Percentiles rank a stretch among this genome's conserved stretches.
Evolutionary conservation across 2,888 invertebrate species (phyloP).

Genomic region (Pyrrhopygopsis socrates): DNA sequence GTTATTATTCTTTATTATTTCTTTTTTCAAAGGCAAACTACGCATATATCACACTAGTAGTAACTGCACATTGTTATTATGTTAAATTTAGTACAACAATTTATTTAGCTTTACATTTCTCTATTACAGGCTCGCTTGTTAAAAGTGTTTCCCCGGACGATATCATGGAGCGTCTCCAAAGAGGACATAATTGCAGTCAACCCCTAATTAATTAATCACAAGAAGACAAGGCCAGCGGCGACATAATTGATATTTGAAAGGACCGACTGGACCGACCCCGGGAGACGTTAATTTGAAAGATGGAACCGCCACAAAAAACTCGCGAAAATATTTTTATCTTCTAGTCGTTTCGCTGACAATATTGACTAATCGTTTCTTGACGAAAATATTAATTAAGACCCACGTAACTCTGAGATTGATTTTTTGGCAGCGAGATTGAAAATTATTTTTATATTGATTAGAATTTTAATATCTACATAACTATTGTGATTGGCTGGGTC

Average conservation of each 20-base stretch:
- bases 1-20: too few relatives aligned
- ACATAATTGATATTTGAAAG: slow-evolving; percentile 95
- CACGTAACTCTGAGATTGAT: neutral
- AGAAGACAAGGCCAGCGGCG: slow-evolving; percentile 89
- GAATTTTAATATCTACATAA: too few relatives aligned
- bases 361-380: neutral
- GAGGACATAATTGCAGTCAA: slow-evolving; percentile 93
- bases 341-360: slow-evolving; percentile 7
- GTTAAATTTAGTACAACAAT: too few relatives aligned
- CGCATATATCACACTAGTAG: too few relatives aligned
- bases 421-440: neutral
- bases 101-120: slow-evolving; percentile 16
- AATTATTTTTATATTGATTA: too few relatives aligned
- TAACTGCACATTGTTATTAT: too few relatives aligned
- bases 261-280: slow-evolving; percentile 90
- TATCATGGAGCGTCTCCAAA: slow-evolving; percentile 87
- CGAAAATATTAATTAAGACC: neutral
- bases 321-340: slow-evolving; percentile 27
- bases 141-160: slow-evolving; percentile 85
- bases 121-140: slow-evolving; percentile 51
- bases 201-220: slow-evolving; percentile 94
- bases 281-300: slow-evolving; percentile 91
- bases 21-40: too few relatives aligned
- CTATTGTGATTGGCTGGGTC: too few relatives aligned
- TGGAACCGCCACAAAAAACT: slow-evolving; percentile 73